Percentiles rank a stretch among this genome's conserved stretches.
phyloP scores from a whole-genome alignment of 2,888 invertebrate species.

The Philopedon plagiatum region DNA sequence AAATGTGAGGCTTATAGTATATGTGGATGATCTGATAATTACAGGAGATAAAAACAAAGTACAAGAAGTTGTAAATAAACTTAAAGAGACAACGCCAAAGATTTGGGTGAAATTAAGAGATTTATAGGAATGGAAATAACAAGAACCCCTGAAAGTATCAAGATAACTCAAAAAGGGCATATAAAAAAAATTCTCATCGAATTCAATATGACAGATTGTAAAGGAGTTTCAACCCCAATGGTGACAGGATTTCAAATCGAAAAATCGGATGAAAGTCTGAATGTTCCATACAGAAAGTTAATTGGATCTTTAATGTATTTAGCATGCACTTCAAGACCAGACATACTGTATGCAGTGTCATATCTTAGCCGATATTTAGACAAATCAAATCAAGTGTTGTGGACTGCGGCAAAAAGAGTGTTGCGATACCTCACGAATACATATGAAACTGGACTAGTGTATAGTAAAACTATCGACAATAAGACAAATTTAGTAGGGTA shows the following conservation, averaged over 20 bases:
- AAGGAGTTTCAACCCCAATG: neutral
- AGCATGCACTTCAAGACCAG: constrained; percentile 42
- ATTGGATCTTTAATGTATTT: constrained; percentile 49
- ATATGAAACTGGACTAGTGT: too few species aligned
- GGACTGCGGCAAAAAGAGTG: too few species aligned
- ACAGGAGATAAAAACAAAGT: too few species aligned
- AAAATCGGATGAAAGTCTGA: constrained; percentile 5
- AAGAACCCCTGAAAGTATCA: constrained; percentile 10
- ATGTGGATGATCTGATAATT: too few species aligned
- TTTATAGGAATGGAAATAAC: neutral
- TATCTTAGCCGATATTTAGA: constrained; percentile 45
- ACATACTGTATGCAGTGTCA: constrained; percentile 49
- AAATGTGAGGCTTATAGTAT: too few species aligned
- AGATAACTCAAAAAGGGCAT: constrained; percentile 18
- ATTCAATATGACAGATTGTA: constrained; percentile 18
- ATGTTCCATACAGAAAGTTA: constrained; percentile 46
- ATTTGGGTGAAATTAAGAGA: neutral
- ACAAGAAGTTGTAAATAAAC: too few species aligned
- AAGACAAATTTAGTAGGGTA: too few species aligned
- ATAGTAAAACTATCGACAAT: too few species aligned
- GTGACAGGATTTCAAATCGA: constrained; percentile 41
- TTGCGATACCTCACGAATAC: too few species aligned
- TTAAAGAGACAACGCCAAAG: too few species aligned
- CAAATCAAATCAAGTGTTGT: constrained; percentile 15
- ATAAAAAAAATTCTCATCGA: constrained; percentile 37